These are phyloP conservation scores for Beroe forskalii DNA, from an alignment of 37 sponge, comb jelly and placozoan species.

Conservation along the genomic window DNA sequence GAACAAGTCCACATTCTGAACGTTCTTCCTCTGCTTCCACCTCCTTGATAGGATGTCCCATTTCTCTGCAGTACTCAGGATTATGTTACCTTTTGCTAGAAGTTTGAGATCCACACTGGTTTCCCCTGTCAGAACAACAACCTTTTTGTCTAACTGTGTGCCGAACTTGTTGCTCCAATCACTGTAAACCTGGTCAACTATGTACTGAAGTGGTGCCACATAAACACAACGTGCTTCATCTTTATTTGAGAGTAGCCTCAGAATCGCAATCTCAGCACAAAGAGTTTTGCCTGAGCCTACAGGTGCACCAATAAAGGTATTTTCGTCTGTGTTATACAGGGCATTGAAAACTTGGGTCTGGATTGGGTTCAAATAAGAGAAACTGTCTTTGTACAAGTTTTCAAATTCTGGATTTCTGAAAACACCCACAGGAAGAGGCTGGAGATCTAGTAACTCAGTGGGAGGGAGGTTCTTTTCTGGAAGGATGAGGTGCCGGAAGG, in stretches of 20 bases:
- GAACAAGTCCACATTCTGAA: constrained; percentile 92
- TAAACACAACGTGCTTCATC: constrained; percentile 82
- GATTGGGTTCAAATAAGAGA: constrained; percentile 93
- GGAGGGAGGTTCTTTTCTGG: constrained; percentile 98
- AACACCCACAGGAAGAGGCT: constrained; percentile 95
- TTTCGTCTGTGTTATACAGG: constrained; percentile 95
- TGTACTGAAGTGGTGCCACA: constrained; percentile 83
- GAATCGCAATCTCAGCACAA: constrained; percentile 97
- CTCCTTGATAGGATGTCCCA: constrained; percentile 96
- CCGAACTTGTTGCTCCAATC: constrained; percentile 91
- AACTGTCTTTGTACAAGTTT: constrained; percentile 81
- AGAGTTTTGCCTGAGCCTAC: constrained; percentile 99
- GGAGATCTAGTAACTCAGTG: constrained; percentile 95
- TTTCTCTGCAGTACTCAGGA: constrained; percentile 92
- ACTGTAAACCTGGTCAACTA: constrained; percentile 87
- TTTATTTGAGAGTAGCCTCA: constrained; percentile 74
- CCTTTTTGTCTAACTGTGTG: constrained; percentile 77
- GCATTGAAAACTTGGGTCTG: constrained; percentile 99
- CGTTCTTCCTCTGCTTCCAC: constrained; percentile 99
- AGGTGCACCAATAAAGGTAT: constrained; percentile 96
- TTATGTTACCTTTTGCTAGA: constrained; percentile 85
- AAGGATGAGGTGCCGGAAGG: constrained; percentile 95
- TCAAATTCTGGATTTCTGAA: constrained; percentile 83
- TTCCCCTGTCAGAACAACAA: constrained; percentile 93
- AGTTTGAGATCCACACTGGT: constrained; percentile 88